Percentiles rank a stretch among this genome's conserved stretches.
Conservation (phyloP, 2,797 vertebrate genomes). For the Scarus forsteni region DNA sequence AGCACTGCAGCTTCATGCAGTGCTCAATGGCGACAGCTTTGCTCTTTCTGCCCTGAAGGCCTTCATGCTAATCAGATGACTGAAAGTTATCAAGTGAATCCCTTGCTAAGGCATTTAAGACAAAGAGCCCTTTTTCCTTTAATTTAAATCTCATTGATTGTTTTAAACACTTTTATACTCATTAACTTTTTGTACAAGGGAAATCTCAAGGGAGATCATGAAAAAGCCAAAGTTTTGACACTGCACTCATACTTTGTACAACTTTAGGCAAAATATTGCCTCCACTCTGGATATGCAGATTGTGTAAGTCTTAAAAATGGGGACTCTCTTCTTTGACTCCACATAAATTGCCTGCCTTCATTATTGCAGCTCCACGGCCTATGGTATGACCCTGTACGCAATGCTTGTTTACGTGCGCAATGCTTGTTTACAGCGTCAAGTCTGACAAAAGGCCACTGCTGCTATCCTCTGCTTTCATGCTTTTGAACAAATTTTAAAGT, state of each 20-base stretch:
- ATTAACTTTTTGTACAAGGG: background rate
- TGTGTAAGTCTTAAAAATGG: constrained; percentile 33
- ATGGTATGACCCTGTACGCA: constrained; percentile 2
- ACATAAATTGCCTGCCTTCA: constrained; percentile 17
- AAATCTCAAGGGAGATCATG: too few species aligned
- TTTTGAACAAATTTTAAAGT: constrained; percentile 64
- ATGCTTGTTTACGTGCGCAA: constrained; percentile 44
- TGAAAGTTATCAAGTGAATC: too few species aligned
- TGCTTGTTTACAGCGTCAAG: constrained; percentile 36
- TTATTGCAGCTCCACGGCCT: background rate
- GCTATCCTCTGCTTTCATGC: constrained; percentile 22
- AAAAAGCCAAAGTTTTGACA: background rate
- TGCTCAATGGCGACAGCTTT: too few species aligned
- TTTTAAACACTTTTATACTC: too few species aligned
- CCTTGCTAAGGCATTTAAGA: too few species aligned
- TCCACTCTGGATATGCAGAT: constrained; percentile 6
- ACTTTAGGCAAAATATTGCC: background rate
- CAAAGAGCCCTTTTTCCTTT: too few species aligned
- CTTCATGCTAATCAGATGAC: too few species aligned
- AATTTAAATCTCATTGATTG: too few species aligned
- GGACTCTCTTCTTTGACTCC: constrained; percentile 23
- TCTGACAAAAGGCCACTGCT: constrained; percentile 34
- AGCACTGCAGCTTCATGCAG: too few species aligned
- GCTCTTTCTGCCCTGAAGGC: too few species aligned
- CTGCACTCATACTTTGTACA: background rate